These are phyloP conservation scores for Anniella stebbinsi DNA, from an alignment of 2,797 vertebrate genomes.

Conservation along the genomic window DNA sequence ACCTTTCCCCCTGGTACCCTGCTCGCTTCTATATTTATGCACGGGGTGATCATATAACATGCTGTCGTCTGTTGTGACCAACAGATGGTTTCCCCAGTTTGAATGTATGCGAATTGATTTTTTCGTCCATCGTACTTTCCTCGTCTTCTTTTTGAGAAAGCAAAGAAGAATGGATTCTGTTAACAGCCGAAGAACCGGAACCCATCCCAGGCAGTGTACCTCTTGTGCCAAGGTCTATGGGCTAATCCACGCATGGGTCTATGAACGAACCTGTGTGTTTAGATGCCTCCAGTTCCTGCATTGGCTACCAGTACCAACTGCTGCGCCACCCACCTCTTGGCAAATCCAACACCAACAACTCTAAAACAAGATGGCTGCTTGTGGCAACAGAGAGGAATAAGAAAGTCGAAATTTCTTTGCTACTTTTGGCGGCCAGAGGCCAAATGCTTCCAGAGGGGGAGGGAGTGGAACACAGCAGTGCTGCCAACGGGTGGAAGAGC, in stretches of 20 bases:
- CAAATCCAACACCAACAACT: neutral
- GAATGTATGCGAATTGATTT: neutral
- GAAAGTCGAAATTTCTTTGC: neutral
- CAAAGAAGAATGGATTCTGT: neutral
- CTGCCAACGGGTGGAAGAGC: neutral
- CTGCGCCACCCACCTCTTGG: neutral
- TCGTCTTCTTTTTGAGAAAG: neutral
- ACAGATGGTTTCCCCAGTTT: neutral
- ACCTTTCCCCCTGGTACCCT: too few relatives aligned
- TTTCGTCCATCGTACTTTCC: too few relatives aligned
- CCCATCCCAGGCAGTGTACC: rapidly evolving
- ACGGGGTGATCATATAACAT: neutral
- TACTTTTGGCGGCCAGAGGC: neutral
- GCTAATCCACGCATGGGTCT: too few relatives aligned
- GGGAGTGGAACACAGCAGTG: neutral
- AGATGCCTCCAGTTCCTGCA: neutral
- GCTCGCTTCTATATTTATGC: neutral
- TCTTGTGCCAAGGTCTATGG: neutral
- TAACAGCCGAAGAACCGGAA: neutral
- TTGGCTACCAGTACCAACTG: neutral
- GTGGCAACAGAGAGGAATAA: too few relatives aligned
- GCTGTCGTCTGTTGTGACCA: neutral
- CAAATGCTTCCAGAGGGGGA: neutral
- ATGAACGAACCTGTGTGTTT: neutral
- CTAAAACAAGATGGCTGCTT: neutral